Percentiles rank a stretch among this genome's conserved stretches.
Conservation (phyloP, 2,113 vertebrate species). For the Aldabrachelys gigantea region DNA sequence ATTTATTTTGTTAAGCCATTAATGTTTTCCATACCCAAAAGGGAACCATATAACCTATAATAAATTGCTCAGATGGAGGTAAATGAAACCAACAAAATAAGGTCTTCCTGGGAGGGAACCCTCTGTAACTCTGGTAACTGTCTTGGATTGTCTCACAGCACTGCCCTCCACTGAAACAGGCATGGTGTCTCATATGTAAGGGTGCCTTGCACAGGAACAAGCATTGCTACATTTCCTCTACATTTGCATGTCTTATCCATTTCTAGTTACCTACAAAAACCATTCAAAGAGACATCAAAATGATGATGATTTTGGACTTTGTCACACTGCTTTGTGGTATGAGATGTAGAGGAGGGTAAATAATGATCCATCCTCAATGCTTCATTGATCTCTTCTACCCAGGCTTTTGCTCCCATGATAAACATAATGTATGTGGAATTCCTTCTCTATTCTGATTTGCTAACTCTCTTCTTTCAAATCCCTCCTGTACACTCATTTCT, state of each 20-base stretch:
- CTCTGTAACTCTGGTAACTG: not conserved
- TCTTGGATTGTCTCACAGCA: not conserved
- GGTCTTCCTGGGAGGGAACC: not conserved
- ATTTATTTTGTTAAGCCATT: conserved; percentile 44
- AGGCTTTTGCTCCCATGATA: not conserved
- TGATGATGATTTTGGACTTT: not conserved
- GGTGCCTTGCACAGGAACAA: not conserved
- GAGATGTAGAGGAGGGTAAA: fast-evolving
- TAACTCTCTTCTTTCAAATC: not conserved
- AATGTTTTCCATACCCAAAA: conserved; percentile 16
- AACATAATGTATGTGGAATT: not conserved
- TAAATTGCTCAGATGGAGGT: not conserved
- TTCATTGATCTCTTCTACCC: not conserved
- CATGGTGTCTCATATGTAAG: fast-evolving
- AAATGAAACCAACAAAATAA: not conserved
- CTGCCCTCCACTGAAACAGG: not conserved
- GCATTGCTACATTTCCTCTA: not conserved
- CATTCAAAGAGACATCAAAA: not conserved
- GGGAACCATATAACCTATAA: not conserved
- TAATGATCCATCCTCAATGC: not conserved
- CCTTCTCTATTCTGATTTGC: not conserved
- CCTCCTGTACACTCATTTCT: not conserved
- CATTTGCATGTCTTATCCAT: not conserved
- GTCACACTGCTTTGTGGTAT: not conserved
- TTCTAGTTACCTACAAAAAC: fast-evolving